Evolutionary conservation across 2,113 vertebrate species (phyloP), one percentile per base, ranked within the genome.

Genomic region (Zeus faber): DNA sequence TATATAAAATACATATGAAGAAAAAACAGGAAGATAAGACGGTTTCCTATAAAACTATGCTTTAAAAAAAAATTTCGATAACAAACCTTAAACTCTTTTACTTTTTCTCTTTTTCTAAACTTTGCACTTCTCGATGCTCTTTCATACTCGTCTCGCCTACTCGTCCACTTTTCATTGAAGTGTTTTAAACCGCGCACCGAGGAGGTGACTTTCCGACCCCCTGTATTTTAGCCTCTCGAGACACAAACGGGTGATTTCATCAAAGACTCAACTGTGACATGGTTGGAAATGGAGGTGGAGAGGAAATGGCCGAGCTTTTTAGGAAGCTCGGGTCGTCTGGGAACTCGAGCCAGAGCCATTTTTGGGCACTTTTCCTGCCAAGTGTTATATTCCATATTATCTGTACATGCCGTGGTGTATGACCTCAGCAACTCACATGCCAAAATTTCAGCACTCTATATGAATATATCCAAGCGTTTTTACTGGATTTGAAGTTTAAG

Each of bases 391-490:
- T 47, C 41, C 4, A 22, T 66, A 20, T 60, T 27, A 58, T 37
- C 39, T 74, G 52, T 72, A 62, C 27, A 62, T 47, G 69, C 52
- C 51, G 55, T 52, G 49, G 50, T 39, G 52, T 52, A 45, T 5
- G 23, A 71, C 63, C 62, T 69, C 71, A 72, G 50, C 66, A 67
- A 52, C 62, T 66, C 72, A 76, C 62, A 80, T 62, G 70, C 70
- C 75, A 77, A 75, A 72, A 55, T 63, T 46, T 67, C 48, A 61
- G 58, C n/a, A 59, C 27, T 51, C 31, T 73, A 31, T 51, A 23
- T 8, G 31, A n/a, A n/a, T n/a, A n/a, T n/a, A n/a, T n/a, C n/a
- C n/a, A n/a, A 8, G 33, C 55, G 22, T 57, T 73, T 68, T 43
- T 44, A 52, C 16, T 48, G 24, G 35, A n/a, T 27, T 5, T 24